Percentiles rank a stretch among this genome's conserved stretches.
Evolutionary conservation across 1,140 invertebrate genomes (phyloP).

Genomic region (Mya arenaria): DNA sequence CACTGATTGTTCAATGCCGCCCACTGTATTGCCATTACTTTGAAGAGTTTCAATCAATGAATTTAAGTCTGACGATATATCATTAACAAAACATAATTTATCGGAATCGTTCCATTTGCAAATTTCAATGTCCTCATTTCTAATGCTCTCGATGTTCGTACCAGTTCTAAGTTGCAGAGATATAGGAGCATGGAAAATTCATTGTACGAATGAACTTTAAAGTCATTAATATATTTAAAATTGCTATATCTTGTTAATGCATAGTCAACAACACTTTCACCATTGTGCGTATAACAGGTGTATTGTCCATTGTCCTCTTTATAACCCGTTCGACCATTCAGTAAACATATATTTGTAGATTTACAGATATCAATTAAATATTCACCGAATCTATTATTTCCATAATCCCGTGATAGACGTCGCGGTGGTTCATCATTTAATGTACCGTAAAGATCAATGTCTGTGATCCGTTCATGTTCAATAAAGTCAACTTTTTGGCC

Average conservation of each 20-base stretch:
- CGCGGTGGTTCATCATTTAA: not conserved
- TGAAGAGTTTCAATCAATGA: too few relatives aligned
- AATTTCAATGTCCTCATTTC: too few relatives aligned
- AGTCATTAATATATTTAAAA: not conserved
- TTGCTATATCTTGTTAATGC: not conserved
- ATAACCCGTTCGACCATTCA: not conserved
- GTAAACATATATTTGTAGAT: constrained; percentile 1
- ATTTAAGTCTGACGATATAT: too few relatives aligned
- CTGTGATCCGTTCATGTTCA: not conserved
- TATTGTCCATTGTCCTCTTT: not conserved
- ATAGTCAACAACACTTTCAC: constrained; percentile 8
- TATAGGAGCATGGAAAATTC: not conserved
- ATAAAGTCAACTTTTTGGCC: constrained; percentile 7
- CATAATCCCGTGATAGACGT: not conserved
- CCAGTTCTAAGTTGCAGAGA: too few relatives aligned
- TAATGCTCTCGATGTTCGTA: too few relatives aligned
- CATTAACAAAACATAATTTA: too few relatives aligned
- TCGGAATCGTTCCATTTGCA: too few relatives aligned
- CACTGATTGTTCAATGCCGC: too few relatives aligned
- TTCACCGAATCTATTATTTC: constrained; percentile 4
- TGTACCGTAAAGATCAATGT: not conserved
- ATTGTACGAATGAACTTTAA: not conserved
- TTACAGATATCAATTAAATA: constrained; percentile 1
- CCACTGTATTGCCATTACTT: too few relatives aligned
- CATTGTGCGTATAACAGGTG: not conserved